Percentiles rank a stretch among this genome's conserved stretches.
phyloP scores from a whole-genome alignment of 2,797 vertebrate species.

The Buceros bicornis region DNA sequence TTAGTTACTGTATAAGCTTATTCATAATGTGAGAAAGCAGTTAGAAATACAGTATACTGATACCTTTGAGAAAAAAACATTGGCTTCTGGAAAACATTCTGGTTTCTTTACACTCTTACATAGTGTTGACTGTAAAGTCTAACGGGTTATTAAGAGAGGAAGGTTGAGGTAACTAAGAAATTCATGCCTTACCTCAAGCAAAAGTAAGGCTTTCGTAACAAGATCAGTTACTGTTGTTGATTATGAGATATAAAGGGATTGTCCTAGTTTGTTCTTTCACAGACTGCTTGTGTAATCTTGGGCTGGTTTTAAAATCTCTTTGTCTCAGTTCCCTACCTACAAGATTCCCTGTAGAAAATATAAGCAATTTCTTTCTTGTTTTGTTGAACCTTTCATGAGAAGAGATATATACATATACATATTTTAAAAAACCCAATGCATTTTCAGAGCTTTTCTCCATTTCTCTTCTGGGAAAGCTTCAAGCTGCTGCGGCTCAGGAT shows the following conservation, averaged over 20 bases:
- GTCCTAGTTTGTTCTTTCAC: conserved; percentile 15
- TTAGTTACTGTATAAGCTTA: neutral
- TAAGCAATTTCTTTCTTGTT: neutral
- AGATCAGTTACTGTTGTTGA: neutral
- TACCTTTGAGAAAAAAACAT: neutral
- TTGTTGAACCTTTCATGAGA: neutral
- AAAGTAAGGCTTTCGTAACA: conserved; percentile 18
- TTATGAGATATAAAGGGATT: conserved; percentile 20
- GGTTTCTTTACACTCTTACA: neutral
- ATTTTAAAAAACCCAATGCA: neutral
- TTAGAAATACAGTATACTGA: neutral
- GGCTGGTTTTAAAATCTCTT: neutral
- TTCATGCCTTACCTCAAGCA: neutral
- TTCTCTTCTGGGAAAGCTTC: neutral
- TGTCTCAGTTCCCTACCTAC: neutral
- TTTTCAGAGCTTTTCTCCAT: neutral
- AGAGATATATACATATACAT: too few species aligned
- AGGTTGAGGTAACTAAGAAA: neutral
- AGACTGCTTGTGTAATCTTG: neutral
- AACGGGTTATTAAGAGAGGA: neutral
- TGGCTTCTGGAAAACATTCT: neutral
- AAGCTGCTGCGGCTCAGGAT: neutral
- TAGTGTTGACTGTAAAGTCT: neutral
- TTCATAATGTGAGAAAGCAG: neutral
- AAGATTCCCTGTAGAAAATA: neutral